A percentile compares a stretch with the other conserved stretches of the same genome.
Conservation (phyloP, 2,888 invertebrate species). For the Synergus gifuensis region DNA sequence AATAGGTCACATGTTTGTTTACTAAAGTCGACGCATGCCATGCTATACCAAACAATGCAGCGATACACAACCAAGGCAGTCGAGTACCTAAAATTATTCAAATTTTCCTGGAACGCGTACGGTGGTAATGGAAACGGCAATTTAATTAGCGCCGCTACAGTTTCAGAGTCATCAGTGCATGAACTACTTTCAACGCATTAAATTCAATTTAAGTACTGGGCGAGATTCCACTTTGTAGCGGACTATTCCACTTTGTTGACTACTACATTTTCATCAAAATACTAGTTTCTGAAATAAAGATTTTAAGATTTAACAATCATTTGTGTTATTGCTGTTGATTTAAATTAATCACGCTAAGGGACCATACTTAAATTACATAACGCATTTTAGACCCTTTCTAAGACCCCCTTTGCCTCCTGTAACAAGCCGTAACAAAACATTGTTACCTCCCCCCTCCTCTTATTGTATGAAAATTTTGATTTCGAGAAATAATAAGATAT, state of each 20-base stretch:
- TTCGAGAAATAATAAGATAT: no score
- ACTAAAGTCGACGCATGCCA: neutral
- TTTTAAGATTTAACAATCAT: no score
- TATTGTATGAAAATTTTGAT: no score
- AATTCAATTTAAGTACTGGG: constrained; percentile 50
- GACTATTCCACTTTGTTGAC: neutral
- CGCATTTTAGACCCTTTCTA: no score
- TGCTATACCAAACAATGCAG: constrained; percentile 42
- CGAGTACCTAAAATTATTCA: constrained; percentile 57
- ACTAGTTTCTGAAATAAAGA: neutral
- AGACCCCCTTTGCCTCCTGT: no score
- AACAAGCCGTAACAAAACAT: no score
- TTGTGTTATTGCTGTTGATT: no score
- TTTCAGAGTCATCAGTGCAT: constrained; percentile 61
- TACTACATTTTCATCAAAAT: neutral
- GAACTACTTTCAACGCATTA: constrained; percentile 58
- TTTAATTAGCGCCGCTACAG: constrained; percentile 61
- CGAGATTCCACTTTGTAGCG: constrained; percentile 40
- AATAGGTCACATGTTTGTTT: constrained; percentile 1
- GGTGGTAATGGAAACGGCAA: constrained; percentile 65
- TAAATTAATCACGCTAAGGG: no score
- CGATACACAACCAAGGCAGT: constrained; percentile 31
- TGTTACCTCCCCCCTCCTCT: no score
- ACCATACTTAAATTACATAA: no score
- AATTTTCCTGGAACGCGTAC: constrained; percentile 63